Evolutionary conservation across 2,888 invertebrate species (phyloP).

Genomic region (Nasonia oneida): DNA sequence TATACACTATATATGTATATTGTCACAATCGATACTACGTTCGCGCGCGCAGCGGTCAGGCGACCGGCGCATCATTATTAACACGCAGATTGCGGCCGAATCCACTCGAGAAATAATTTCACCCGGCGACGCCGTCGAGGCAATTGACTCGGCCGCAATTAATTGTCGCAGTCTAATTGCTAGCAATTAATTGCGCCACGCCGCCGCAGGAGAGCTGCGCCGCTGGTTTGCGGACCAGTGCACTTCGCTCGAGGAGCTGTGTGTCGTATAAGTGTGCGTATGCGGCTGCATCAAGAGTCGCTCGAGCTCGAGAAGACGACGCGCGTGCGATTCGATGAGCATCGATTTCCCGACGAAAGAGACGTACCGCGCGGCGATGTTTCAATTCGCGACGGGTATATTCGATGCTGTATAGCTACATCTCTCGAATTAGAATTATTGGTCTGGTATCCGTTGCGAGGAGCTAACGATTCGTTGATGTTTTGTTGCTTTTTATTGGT

Average conservation of each 20-base stretch:
- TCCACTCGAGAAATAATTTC: conserved; percentile 57
- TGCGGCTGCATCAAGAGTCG: no score
- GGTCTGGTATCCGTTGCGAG: no score
- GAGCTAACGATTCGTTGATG: not conserved
- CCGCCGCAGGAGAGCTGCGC: conserved; percentile 14
- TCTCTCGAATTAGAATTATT: no score
- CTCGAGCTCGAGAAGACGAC: no score
- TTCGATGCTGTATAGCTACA: no score
- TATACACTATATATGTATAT: not conserved
- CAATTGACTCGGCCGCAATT: conserved; percentile 51
- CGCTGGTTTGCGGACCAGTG: not conserved
- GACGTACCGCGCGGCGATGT: no score
- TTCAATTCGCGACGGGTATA: no score
- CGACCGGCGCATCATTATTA: conserved; percentile 19
- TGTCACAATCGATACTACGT: conserved; percentile 24
- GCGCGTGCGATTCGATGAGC: no score
- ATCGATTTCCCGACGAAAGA: no score
- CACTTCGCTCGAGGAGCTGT: not conserved
- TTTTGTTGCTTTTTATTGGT: conserved; percentile 23
- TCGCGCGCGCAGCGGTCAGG: not conserved
- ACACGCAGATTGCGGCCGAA: conserved; percentile 52
- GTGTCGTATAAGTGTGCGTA: no score
- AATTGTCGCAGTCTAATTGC: conserved; percentile 58
- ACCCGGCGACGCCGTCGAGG: not conserved
- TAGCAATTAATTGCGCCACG: conserved; percentile 48